Base-by-base conservation (phyloP, 1,140 invertebrate genomes). In the Polypedilum pembai region DNA sequence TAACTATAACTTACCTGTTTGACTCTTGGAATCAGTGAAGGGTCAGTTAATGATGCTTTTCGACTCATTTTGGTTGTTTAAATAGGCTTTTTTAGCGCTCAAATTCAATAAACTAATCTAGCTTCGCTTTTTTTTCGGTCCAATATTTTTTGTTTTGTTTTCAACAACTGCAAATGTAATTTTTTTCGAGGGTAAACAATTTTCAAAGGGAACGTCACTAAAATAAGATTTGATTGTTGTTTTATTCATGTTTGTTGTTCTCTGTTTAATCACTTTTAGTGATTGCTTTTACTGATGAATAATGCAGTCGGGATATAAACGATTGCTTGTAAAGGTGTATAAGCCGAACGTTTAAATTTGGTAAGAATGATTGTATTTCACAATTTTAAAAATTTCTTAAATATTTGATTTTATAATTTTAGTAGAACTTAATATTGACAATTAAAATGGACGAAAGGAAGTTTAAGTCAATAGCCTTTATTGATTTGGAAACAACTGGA, bases 401-500 rank as follows among this genome's bases (percentile, higher is more conserved):
- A 33, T 3, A 33, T 33, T 33, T n/a, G n/a, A n/a, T 33, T 33
- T 33, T 33, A 3, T 69, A 8, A 20, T 2, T 1, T n/a, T 20
- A 69, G 3, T 20, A 10, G 17, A 69, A 69, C 4, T 7, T 8
- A 20, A 18, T 69, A 20, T 8, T 7, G 20, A 69, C 7, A 21
- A 10, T 8, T 18, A 69, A 18, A 69, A 21, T 18, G 65, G 18
- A 20, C 65, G 18, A 69, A 56, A 69, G 1, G 10, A 17, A 69
- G n/a, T 56, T 56, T n/a, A 80, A 83, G 76, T 86, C 85, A 4
- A 89, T 85, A 79, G 83, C 89, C 33, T 88, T 90, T 78, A 79
- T 90, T 24, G 88, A 90, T 77, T 77, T 88, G 66, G 88, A 90
- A 82, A 89, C 88, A 0, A 89, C 88, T 1, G 88, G 87, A 7